These are phyloP conservation scores for Atopsyche davidsoni DNA, from an alignment of 1,140 invertebrate species.

Conservation along the genomic window DNA sequence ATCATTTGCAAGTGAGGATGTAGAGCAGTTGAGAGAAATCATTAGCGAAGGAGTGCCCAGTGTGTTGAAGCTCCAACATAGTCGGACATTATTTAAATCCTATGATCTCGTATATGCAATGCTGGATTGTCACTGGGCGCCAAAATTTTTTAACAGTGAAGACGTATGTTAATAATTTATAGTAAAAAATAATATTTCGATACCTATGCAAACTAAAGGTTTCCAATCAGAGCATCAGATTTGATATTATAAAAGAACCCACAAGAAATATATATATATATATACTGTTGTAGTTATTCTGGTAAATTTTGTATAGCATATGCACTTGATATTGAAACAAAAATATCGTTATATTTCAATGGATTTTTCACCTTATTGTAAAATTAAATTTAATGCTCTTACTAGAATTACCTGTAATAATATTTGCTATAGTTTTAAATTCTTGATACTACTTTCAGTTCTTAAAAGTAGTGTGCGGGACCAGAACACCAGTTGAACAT, in stretches of 20 bases:
- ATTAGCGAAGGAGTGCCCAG: conserved; percentile 58
- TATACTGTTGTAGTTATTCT: too few species aligned
- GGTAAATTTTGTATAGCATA: too few species aligned
- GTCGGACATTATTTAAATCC: conserved; percentile 71
- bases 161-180: conserved; percentile 52
- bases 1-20: conserved; percentile 58
- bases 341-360: too few species aligned
- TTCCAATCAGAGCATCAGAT: too few species aligned
- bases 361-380: too few species aligned
- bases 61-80: conserved; percentile 70
- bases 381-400: too few species aligned
- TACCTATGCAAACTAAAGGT: conserved; percentile 47
- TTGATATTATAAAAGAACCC: too few species aligned
- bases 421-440: conserved; percentile 12
- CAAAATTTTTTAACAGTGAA: conserved; percentile 77
- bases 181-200: conserved; percentile 15
- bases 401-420: conserved; percentile 7
- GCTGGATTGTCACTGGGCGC: conserved; percentile 69
- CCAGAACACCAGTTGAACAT: conserved; percentile 46
- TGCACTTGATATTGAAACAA: too few species aligned
- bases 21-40: conserved; percentile 58
- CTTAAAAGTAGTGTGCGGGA: conserved; percentile 62
- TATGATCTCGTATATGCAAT: conserved; percentile 74
- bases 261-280: too few species aligned
- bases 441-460: conserved; percentile 62